Evolutionary conservation across 2,888 invertebrate species (phyloP).

Genomic region (Lacanobia oleracea): DNA sequence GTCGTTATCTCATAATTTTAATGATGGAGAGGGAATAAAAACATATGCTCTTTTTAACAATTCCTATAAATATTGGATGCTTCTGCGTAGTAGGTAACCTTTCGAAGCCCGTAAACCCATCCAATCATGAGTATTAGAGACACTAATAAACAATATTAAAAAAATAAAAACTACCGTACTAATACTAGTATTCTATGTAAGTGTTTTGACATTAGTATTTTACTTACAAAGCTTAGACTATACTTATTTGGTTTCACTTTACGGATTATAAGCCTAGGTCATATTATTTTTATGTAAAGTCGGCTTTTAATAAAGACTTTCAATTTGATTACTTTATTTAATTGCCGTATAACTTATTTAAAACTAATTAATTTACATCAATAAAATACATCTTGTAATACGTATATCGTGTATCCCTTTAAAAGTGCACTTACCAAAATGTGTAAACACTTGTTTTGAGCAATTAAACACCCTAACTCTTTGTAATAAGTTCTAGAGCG

Average conservation of each 20-base stretch:
- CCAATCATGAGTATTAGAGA: not conserved
- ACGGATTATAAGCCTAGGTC: not conserved
- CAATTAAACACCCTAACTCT: conserved; percentile 19
- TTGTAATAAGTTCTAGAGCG: conserved; percentile 26
- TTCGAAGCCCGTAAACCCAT: too few species aligned
- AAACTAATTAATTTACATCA: conserved; percentile 21
- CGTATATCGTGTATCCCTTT: conserved; percentile 33
- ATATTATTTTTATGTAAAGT: conserved; percentile 16
- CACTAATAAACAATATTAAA: not conserved
- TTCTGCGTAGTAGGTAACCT: too few species aligned
- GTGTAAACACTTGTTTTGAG: not conserved
- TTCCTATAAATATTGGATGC: too few species aligned
- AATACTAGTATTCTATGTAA: too few species aligned
- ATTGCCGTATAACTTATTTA: conserved; percentile 32
- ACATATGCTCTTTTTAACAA: too few species aligned
- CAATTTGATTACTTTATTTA: conserved; percentile 30
- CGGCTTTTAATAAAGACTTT: conserved; percentile 6
- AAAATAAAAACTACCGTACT: too few species aligned
- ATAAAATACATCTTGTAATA: conserved; percentile 39
- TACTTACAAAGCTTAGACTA: conserved; percentile 7
- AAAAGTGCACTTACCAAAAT: not conserved
- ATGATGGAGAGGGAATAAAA: too few species aligned
- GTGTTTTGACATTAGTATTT: conserved; percentile 29
- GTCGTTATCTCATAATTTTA: not conserved
- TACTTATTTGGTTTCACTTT: not conserved